Percentiles rank a stretch among this genome's conserved stretches.
Evolutionary conservation across 2,797 vertebrate species (phyloP).

Genomic region (Petrocephalus sullivani): DNA sequence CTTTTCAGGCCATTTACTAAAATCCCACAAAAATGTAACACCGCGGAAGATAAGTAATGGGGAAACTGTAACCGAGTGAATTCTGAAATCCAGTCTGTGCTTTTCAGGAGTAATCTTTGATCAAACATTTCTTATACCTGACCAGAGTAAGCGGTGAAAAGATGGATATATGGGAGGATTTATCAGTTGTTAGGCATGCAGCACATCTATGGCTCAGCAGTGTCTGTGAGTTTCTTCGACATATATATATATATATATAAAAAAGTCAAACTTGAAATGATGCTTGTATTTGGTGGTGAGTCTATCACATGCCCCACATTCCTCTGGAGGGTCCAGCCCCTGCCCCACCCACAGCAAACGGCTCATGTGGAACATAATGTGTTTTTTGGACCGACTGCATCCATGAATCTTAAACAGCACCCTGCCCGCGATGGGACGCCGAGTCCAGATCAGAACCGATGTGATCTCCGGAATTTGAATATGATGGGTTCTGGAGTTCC

Average conservation of each 20-base stretch:
- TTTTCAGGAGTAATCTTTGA: background rate
- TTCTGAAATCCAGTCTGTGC: background rate
- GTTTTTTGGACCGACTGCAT: background rate
- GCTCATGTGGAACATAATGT: background rate
- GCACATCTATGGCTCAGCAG: background rate
- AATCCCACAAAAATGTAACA: background rate
- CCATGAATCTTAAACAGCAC: background rate
- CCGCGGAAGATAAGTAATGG: background rate
- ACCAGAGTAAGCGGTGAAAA: background rate
- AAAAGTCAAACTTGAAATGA: background rate
- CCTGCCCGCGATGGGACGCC: background rate
- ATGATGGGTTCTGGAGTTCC: background rate
- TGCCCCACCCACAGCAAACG: background rate
- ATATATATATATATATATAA: background rate
- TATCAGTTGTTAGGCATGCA: background rate
- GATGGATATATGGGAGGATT: background rate
- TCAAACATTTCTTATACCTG: background rate
- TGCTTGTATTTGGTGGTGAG: background rate
- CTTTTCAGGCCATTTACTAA: background rate
- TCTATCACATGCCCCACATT: background rate
- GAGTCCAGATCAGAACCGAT: background rate
- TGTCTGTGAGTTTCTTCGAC: background rate
- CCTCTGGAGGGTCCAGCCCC: background rate
- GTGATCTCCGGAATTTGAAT: background rate
- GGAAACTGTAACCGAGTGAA: background rate